Evolutionary conservation across 2,113 vertebrate species (phyloP).

Genomic region (Brachionichthys hirsutus): DNA sequence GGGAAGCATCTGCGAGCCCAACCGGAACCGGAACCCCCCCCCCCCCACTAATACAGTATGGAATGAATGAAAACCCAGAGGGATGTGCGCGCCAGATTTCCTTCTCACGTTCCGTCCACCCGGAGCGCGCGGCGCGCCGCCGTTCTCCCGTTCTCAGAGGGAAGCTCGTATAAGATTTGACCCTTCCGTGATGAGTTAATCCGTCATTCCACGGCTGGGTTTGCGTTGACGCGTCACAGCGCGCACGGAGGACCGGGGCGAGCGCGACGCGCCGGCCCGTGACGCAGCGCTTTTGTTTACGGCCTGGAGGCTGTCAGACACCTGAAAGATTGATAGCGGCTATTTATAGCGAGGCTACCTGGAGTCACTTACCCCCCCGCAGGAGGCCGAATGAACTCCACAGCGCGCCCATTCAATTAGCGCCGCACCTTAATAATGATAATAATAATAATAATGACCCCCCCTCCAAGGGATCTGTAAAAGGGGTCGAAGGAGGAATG

Average conservation of each 20-base stretch:
- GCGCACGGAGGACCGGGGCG: not conserved
- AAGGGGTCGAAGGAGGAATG: conserved; percentile 22
- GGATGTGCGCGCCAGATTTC: conserved; percentile 35
- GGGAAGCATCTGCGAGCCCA: no score
- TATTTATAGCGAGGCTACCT: conserved; percentile 56
- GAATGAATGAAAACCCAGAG: conserved; percentile 33
- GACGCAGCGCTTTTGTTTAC: conserved; percentile 38
- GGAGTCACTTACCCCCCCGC: conserved; percentile 37
- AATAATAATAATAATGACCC: conserved; percentile 30
- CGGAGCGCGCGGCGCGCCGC: conserved; percentile 22
- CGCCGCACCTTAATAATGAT: conserved; percentile 7
- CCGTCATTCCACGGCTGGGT: conserved; percentile 14
- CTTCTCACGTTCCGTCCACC: conserved; percentile 9
- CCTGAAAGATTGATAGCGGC: conserved; percentile 44
- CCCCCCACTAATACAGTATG: conserved; percentile 24
- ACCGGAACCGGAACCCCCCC: conserved; percentile 19
- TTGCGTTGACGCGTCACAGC: conserved; percentile 34
- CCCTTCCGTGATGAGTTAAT: conserved; percentile 25
- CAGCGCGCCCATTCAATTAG: conserved; percentile 47
- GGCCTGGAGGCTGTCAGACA: conserved; percentile 32
- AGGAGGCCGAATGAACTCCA: conserved; percentile 23
- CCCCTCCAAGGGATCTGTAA: conserved; percentile 20
- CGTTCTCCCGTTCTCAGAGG: conserved; percentile 9
- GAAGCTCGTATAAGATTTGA: conserved; percentile 29
- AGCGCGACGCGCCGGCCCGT: conserved; percentile 24